A percentile compares a stretch with the other conserved stretches of the same genome.
Evolutionary conservation across 1,140 invertebrate genomes (phyloP).

Genomic region (Drosophila biarmipes): DNA sequence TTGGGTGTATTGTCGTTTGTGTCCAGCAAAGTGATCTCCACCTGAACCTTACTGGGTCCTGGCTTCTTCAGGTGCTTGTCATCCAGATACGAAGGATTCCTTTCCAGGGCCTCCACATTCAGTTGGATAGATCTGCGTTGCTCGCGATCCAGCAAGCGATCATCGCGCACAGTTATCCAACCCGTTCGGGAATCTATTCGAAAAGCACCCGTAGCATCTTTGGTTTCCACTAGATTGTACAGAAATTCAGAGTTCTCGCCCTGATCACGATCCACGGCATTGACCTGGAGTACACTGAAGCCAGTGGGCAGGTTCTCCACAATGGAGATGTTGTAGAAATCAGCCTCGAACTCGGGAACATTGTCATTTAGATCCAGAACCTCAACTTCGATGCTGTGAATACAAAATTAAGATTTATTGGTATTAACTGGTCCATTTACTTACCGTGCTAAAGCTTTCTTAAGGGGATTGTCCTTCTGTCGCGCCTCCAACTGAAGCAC

Average conservation of each 20-base stretch:
- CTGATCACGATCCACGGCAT: slow-evolving; percentile 91
- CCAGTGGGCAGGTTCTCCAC: slow-evolving; percentile 95
- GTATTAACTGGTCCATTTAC: background rate
- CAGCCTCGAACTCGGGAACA: slow-evolving; percentile 93
- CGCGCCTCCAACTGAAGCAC: slow-evolving; percentile 91
- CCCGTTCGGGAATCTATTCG: slow-evolving; percentile 91
- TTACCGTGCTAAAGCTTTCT: slow-evolving; percentile 87
- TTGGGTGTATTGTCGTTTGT: slow-evolving; percentile 95
- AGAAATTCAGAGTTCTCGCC: slow-evolving; percentile 93
- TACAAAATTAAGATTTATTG: no score
- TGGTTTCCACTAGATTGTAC: slow-evolving; percentile 88
- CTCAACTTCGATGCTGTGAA: slow-evolving; percentile 89
- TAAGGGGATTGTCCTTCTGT: slow-evolving; percentile 91
- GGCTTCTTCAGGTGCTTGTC: slow-evolving; percentile 70
- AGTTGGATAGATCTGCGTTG: slow-evolving; percentile 88
- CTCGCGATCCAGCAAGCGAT: slow-evolving; percentile 92
- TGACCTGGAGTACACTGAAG: slow-evolving; percentile 92
- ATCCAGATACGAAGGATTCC: slow-evolving; percentile 77
- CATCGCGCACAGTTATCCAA: slow-evolving; percentile 93
- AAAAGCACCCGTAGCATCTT: slow-evolving; percentile 91
- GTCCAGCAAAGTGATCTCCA: slow-evolving; percentile 92
- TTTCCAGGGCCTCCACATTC: slow-evolving; percentile 90
- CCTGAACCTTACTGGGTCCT: slow-evolving; percentile 87
- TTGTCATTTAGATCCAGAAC: slow-evolving; percentile 94
- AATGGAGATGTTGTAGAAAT: slow-evolving; percentile 95